These are phyloP conservation scores for Cryptocheilus praepositus DNA, from an alignment of 2,888 invertebrate species.

Conservation along the genomic window DNA sequence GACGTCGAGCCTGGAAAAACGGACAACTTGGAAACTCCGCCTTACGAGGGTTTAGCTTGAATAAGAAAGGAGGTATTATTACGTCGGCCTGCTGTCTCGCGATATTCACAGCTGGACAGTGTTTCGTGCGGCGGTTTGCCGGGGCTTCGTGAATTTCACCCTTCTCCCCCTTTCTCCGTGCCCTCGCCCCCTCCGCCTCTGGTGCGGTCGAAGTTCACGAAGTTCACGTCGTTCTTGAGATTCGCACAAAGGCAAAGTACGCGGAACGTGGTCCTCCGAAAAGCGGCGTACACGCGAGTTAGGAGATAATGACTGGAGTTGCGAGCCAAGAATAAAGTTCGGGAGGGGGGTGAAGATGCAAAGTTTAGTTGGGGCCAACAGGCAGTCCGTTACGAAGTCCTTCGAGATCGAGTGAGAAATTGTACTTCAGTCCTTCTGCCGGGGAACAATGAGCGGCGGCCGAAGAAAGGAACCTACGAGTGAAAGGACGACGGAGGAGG, in stretches of 20 bases:
- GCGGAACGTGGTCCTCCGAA: conserved; percentile 29
- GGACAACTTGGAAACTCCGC: conserved; percentile 31
- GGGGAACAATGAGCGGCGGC: too few relatives aligned
- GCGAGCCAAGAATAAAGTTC: conserved; percentile 19
- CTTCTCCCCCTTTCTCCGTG: background rate
- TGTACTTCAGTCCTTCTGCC: too few relatives aligned
- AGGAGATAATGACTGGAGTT: conserved; percentile 5
- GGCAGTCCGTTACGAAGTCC: too few relatives aligned
- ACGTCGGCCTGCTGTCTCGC: conserved; percentile 31
- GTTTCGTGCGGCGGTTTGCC: conserved; percentile 33
- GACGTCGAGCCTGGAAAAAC: conserved; percentile 32
- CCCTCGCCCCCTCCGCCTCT: background rate
- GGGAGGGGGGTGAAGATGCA: background rate
- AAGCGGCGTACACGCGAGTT: conserved; percentile 28
- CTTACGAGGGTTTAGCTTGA: conserved; percentile 31
- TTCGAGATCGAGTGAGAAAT: too few relatives aligned
- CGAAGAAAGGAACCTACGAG: too few relatives aligned
- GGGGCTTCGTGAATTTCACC: conserved; percentile 20
- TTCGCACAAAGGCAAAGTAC: conserved; percentile 27
- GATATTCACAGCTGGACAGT: conserved; percentile 39
- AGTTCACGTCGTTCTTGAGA: conserved; percentile 35
- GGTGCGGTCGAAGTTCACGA: conserved; percentile 35
- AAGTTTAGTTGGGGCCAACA: too few relatives aligned
- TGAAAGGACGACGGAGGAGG: too few relatives aligned
- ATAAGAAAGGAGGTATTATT: conserved; percentile 44